Evolutionary conservation across 2,113 vertebrate species (phyloP).

Genomic region (Chunga burmeisteri): DNA sequence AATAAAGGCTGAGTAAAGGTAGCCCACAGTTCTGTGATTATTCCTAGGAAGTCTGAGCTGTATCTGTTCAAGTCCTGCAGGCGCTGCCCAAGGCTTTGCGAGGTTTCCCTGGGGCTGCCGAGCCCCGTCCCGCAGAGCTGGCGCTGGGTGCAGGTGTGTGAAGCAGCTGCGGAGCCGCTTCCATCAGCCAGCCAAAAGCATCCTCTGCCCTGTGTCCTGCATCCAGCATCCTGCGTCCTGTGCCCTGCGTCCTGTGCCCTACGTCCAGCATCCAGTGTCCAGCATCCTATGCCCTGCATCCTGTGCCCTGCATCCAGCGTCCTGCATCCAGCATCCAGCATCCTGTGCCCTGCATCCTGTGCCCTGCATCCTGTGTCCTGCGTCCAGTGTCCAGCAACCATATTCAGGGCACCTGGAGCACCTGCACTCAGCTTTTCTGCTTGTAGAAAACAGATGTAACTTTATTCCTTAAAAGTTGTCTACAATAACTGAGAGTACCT

Average conservation of each 20-base stretch:
- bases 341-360: no score
- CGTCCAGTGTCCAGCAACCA: background rate
- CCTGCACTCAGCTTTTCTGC: background rate
- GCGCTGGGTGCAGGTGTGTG: accelerated
- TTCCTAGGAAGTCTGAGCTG: background rate
- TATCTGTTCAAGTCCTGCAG: background rate
- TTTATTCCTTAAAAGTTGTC: background rate
- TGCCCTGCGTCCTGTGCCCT: no score
- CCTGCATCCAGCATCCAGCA: background rate
- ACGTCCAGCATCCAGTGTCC: background rate
- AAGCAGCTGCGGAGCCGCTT: background rate
- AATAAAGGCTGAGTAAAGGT: no score
- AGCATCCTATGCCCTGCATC: background rate
- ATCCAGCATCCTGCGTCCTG: no score
- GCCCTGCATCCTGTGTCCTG: background rate
- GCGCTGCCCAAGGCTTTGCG: background rate
- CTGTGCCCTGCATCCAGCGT: background rate
- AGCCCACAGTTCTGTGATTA: background rate
- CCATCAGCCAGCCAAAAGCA: background rate
- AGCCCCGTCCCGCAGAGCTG: background rate
- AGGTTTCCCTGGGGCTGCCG: background rate
- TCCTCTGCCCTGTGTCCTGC: accelerated
- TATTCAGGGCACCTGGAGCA: background rate
- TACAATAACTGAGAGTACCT: background rate
- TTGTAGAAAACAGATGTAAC: no score